Conservation (phyloP, 2,888 invertebrate species). For the Chromoteleia sp. region DNA sequence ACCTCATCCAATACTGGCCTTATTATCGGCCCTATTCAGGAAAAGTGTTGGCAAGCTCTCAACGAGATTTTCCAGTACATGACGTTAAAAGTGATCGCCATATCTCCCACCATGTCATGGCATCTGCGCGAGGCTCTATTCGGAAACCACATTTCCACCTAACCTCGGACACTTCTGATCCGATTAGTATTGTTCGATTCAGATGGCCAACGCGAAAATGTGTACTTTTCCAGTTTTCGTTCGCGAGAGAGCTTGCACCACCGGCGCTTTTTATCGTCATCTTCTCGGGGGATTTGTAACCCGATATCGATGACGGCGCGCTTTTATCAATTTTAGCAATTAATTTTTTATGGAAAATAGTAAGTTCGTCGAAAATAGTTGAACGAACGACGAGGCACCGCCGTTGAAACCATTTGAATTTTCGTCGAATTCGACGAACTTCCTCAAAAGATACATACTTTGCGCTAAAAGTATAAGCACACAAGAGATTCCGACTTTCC, state of each 20-base stretch:
- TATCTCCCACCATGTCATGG: slow-evolving; percentile 13
- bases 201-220: not conserved
- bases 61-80: slow-evolving; percentile 10
- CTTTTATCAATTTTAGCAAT: slow-evolving; percentile 11
- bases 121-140: slow-evolving; percentile 11
- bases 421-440: slow-evolving; percentile 6
- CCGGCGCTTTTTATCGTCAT: slow-evolving; percentile 9
- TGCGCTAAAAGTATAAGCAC: slow-evolving; percentile 13
- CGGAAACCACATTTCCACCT: slow-evolving; percentile 30
- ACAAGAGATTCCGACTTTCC: slow-evolving; percentile 26
- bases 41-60: slow-evolving; percentile 33
- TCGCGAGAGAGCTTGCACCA: slow-evolving; percentile 15
- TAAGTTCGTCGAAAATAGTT: not conserved
- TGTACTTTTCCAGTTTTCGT: slow-evolving; percentile 20
- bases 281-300: slow-evolving; percentile 16
- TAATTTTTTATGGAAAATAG: slow-evolving; percentile 28
- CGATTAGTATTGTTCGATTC: slow-evolving; percentile 42
- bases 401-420: slow-evolving; percentile 20
- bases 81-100: slow-evolving; percentile 31
- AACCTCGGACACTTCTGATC: slow-evolving; percentile 24
- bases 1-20: not conserved
- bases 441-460: slow-evolving; percentile 12
- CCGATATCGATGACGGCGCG: slow-evolving; percentile 17
- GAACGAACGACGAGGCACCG: not conserved
- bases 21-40: slow-evolving; percentile 21